A percentile compares a stretch with the other conserved stretches of the same genome.
phyloP scores from a whole-genome alignment of 2,797 vertebrate species.

The Harpagifer antarcticus region DNA sequence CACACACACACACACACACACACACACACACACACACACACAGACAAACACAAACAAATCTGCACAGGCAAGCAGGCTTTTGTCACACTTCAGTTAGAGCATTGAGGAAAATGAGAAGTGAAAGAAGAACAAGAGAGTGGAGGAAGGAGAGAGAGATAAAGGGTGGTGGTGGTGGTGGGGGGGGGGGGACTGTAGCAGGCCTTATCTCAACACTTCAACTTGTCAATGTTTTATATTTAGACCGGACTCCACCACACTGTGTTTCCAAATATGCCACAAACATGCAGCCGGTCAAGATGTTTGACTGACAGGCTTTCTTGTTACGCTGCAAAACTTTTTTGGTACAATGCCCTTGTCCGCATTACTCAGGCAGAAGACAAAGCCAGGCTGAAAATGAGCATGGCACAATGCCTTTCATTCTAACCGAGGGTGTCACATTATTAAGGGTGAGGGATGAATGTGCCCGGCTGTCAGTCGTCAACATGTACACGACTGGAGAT shows the following conservation, averaged over 20 bases:
- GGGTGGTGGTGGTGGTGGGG: constrained; percentile 13
- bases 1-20: constrained; percentile 55
- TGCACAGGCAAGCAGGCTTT: constrained; percentile 58
- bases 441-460: constrained; percentile 40
- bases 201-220: constrained; percentile 70
- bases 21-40: constrained; percentile 39
- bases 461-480: constrained; percentile 39
- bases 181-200: constrained; percentile 17
- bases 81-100: constrained; percentile 40
- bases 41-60: constrained; percentile 53
- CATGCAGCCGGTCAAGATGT: constrained; percentile 37
- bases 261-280: constrained; percentile 43
- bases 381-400: constrained; percentile 40
- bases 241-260: background rate
- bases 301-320: constrained; percentile 30
- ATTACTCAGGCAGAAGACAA: constrained; percentile 48
- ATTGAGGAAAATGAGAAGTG: constrained; percentile 66
- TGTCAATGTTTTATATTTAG: constrained; percentile 65
- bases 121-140: constrained; percentile 64
- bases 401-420: constrained; percentile 50
- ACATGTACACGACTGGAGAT: constrained; percentile 22
- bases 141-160: constrained; percentile 16
- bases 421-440: constrained; percentile 54
- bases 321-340: constrained; percentile 33
- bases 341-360: constrained; percentile 24